A percentile compares a stretch with the other conserved stretches of the same genome.
Evolutionary conservation across 1,140 invertebrate species (phyloP).

Genomic region (Bilobella aurantiaca): DNA sequence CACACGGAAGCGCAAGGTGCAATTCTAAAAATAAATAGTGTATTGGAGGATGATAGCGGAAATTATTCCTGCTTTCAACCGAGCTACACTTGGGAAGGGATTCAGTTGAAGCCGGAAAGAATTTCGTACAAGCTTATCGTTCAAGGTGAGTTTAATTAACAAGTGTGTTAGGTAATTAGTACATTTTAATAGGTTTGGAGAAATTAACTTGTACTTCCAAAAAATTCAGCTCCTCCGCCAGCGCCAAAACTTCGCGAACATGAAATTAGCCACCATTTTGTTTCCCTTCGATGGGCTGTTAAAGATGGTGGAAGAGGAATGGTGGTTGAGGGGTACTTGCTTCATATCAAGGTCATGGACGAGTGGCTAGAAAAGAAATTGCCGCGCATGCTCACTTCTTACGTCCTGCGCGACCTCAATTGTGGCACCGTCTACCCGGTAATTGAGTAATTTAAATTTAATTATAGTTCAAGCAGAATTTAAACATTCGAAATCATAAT

Average conservation of each 20-base stretch:
- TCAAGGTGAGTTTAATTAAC: constrained; percentile 41
- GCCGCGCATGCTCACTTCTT: constrained; percentile 52
- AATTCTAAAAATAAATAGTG: neutral
- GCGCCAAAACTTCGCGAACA: constrained; percentile 59
- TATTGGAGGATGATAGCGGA: neutral
- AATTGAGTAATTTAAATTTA: neutral
- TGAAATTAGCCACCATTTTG: constrained; percentile 57
- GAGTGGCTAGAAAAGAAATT: constrained; percentile 54
- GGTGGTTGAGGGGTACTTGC: constrained; percentile 52
- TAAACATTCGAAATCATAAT: neutral
- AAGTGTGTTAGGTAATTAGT: neutral
- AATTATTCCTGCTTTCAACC: constrained; percentile 4
- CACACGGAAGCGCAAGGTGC: neutral
- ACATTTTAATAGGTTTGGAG: neutral
- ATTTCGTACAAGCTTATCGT: constrained; percentile 51
- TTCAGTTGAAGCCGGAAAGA: constrained; percentile 41
- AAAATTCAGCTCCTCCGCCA: constrained; percentile 49
- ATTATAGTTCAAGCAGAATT: neutral
- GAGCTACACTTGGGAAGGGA: neutral
- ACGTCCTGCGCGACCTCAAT: constrained; percentile 44
- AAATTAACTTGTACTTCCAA: too few relatives aligned
- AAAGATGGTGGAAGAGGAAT: constrained; percentile 57
- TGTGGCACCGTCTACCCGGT: neutral
- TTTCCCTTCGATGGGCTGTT: constrained; percentile 59
- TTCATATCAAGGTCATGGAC: constrained; percentile 56